Conservation (phyloP, 2,113 vertebrate genomes). For the Hirundichthys speculiger region DNA sequence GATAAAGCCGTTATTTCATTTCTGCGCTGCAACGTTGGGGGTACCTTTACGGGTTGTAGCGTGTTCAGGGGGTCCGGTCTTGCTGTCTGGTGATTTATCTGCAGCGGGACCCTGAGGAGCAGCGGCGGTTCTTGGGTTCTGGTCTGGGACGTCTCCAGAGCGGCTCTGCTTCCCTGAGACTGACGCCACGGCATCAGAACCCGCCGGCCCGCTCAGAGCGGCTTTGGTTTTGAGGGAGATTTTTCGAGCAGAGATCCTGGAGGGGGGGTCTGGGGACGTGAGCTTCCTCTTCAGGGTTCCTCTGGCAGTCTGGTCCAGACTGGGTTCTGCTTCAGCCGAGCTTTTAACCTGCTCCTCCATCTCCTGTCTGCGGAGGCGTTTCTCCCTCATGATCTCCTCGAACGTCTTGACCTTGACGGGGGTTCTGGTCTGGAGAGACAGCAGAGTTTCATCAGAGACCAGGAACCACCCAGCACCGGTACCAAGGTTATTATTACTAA, state of each 20-base stretch:
- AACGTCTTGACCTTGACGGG: slow-evolving; percentile 86
- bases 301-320: slow-evolving; percentile 2
- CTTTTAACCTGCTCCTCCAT: slow-evolving; percentile 65
- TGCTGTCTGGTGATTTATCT: slow-evolving; percentile 6
- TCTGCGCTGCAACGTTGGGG: no score
- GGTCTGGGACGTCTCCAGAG: slow-evolving; percentile 12
- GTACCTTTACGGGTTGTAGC: slow-evolving; percentile 75
- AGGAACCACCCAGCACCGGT: not conserved
- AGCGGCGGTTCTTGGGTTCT: no score
- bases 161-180: not conserved
- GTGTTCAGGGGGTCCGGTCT: slow-evolving; percentile 39
- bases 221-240: slow-evolving; percentile 37
- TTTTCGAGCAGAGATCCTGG: slow-evolving; percentile 35
- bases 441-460: not conserved
- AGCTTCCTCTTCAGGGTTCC: slow-evolving; percentile 30
- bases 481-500: no score
- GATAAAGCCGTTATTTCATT: no score
- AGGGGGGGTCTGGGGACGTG: not conserved
- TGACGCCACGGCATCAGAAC: not conserved
- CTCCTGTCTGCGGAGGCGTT: slow-evolving; percentile 80
- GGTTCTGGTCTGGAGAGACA: slow-evolving; percentile 44
- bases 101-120: not conserved
- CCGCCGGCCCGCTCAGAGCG: not conserved
- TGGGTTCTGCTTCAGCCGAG: slow-evolving; percentile 5
- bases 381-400: slow-evolving; percentile 88